Base-by-base conservation (phyloP, 1,140 invertebrate species). In the Neocloeon triangulifer region DNA sequence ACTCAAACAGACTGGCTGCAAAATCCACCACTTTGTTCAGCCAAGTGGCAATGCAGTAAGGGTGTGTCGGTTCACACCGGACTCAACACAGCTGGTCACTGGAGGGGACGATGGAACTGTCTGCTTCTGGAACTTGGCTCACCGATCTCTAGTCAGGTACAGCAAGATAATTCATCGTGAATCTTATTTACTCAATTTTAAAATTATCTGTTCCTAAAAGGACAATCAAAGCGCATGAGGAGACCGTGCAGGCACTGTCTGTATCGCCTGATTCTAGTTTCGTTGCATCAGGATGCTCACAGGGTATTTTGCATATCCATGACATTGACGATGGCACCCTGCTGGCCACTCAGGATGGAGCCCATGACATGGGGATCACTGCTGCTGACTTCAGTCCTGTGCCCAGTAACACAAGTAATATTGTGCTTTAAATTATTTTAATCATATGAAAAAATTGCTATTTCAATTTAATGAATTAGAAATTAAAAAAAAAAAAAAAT, bases 291-390 rank as follows among this genome's bases (percentile, higher is more conserved):
- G 42, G 40, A 1, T 41, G 43, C 27, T 34, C 39, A 5, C 39
- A 38, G 10, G 39, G 41, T 37, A 16, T 31, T 33, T 3, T 16
- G 28, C 17, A 19, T 7, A 15, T 18, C 9, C 13, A 14, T 14
- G 16, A 4, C 2, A n/a, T 22, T 3, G 34, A 19, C 20, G 27
- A 16, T 2, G 28, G 12, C 5, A 17, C 12, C 5, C 32, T 19
- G 12, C 34, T 36, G 18, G 14, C 28, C 51, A 50, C 16, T 39
- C 45, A 40, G 14, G 59, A 66, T 32, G 72, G 73, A 47, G 72
- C 68, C 38, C 75, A 80, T 46, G 77, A 81, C 48, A 51, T 80
- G 32, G 75, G 75, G 6, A 65, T 81, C 3, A 56, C 69, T 13
- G 60, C 59, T 26, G 61, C 66, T 39, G 71, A 75, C 41, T 68